Base-by-base conservation (phyloP, 2,797 vertebrate species). In the Petrocephalus sullivani region DNA sequence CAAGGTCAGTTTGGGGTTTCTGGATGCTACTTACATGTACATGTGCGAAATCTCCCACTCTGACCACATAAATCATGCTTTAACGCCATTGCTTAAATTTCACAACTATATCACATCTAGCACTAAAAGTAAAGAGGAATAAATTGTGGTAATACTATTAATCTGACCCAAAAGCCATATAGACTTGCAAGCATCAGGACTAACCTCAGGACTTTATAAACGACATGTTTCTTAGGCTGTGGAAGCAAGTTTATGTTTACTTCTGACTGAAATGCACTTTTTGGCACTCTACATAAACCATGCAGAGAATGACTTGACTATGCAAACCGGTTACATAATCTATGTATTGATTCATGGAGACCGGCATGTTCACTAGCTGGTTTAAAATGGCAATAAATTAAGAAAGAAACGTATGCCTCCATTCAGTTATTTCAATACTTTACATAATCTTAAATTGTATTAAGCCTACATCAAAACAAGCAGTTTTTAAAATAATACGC, bases 1-100 rank as follows among this genome's bases (percentile, higher is more conserved):
- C 85, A 54, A 86, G 49, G 85, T 33, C 58, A 84, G 16, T 87
- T 41, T 87, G 19, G 8, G 67, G 88, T 83, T 61, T 89, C 54
- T 54, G 78, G 51, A 87, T 84, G 28, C n/a, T 86, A 37, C 85
- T 82, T 87, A 64, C 28, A 28, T 28, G 37, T 67, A n/a, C 23
- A 60, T 87, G 23, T 3, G 61, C 41, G 49, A 9, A 78, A 53
- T 12, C 84, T 86, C 3, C 3, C 33, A 81, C 54, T 60, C 54
- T 53, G 54, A 37, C 23, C 60, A 78, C 58, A 60, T 14, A 46
- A 57, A 64, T 51, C 3, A 82, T 19, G 21, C 41, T 9, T 75
- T 75, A 10, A 88, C 16, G 54, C 51, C 10, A 8, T 37, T 58
- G 85, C 60, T 81, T 58, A 87, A 87, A 51, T 83, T 33, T 60